phyloP scores from a whole-genome alignment of 2,888 invertebrate genomes.

The Argyresthia albistria region DNA sequence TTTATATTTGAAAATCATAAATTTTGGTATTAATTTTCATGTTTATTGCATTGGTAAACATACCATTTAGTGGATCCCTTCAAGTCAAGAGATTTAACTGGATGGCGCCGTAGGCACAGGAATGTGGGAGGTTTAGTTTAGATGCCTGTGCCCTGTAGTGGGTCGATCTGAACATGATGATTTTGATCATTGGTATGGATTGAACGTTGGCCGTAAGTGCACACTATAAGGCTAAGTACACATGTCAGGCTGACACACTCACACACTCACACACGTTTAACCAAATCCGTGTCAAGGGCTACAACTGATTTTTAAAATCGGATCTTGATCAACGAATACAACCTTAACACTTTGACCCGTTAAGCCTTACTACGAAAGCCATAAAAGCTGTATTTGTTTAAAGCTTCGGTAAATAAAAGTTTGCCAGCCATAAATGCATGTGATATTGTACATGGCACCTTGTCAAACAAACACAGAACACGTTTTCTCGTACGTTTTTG shows the following conservation, averaged over 20 bases:
- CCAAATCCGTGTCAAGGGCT: constrained; percentile 52
- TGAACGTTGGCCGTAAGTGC: background rate
- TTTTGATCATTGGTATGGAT: too few species aligned
- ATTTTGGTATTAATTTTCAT: too few species aligned
- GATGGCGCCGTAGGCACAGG: too few species aligned
- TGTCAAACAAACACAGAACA: constrained; percentile 12
- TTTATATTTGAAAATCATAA: too few species aligned
- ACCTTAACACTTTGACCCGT: background rate
- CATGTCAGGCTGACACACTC: constrained; percentile 1
- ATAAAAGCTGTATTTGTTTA: background rate
- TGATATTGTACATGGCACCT: constrained; percentile 12
- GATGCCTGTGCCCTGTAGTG: too few species aligned
- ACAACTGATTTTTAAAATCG: constrained; percentile 51
- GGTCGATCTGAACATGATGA: too few species aligned
- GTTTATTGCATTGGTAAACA: too few species aligned
- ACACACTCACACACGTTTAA: background rate
- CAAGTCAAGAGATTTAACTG: too few species aligned
- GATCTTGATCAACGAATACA: background rate
- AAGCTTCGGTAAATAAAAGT: too few species aligned
- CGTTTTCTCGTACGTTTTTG: background rate
- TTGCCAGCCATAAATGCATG: background rate
- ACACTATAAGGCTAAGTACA: constrained; percentile 5
- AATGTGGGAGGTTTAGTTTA: too few species aligned
- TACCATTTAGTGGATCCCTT: too few species aligned
- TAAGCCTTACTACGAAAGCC: background rate